These are phyloP conservation scores for Narcine bancroftii DNA, from an alignment of 2,113 vertebrate genomes.

Conservation along the genomic window DNA sequence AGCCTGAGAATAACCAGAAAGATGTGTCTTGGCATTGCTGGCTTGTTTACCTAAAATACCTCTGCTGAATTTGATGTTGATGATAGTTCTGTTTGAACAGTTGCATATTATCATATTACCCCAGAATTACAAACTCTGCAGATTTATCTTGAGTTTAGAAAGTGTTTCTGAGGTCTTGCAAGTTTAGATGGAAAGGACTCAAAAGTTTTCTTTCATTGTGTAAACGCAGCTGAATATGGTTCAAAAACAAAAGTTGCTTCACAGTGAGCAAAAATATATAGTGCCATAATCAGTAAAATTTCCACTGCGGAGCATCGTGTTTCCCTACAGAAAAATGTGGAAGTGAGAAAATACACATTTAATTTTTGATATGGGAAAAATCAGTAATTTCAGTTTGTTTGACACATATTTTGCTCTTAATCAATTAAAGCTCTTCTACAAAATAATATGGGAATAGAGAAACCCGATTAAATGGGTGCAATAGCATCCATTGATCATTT, in stretches of 20 bases:
- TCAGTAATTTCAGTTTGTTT: background rate
- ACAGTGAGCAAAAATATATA: background rate
- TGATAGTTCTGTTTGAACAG: background rate
- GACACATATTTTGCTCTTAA: background rate
- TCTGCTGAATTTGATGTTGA: background rate
- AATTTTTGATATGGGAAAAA: background rate
- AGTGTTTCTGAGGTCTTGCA: background rate
- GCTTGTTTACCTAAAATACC: background rate
- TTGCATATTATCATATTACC: background rate
- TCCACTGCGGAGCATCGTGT: background rate
- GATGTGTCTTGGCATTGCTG: background rate
- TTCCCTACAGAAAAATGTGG: background rate
- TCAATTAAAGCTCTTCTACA: background rate
- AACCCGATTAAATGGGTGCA: too few species aligned
- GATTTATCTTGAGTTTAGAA: background rate
- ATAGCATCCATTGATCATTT: too few species aligned
- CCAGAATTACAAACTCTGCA: background rate
- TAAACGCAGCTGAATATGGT: background rate
- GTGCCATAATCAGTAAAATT: background rate
- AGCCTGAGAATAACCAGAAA: background rate
- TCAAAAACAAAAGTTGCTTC: background rate
- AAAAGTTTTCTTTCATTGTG: background rate
- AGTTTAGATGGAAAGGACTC: background rate
- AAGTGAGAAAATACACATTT: background rate
- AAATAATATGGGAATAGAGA: too few species aligned